These are phyloP conservation scores for Cactoblastis cactorum DNA, from an alignment of 2,888 invertebrate species.

Conservation along the genomic window DNA sequence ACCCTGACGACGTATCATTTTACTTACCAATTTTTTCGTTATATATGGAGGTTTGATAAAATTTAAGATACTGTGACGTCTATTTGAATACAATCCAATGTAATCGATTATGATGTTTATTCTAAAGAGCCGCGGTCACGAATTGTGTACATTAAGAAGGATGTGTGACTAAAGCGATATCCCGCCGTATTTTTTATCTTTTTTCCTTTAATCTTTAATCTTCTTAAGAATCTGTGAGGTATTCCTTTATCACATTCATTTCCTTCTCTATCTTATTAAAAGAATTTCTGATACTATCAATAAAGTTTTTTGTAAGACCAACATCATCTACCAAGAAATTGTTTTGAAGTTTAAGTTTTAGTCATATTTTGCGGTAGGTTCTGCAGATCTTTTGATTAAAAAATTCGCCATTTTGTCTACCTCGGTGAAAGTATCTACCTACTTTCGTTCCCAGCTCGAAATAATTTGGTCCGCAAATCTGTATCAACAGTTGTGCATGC, in stretches of 20 bases:
- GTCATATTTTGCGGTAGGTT: conserved; percentile 13
- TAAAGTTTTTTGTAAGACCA: background rate
- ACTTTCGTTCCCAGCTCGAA: conserved; percentile 54
- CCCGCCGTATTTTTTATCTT: conserved; percentile 12
- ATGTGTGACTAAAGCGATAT: conserved; percentile 18
- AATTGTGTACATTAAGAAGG: conserved; percentile 23
- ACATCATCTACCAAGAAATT: conserved; percentile 2
- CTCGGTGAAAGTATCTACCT: conserved; percentile 61
- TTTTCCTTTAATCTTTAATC: conserved; percentile 15
- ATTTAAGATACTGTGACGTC: conserved; percentile 10
- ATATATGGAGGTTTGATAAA: conserved; percentile 13
- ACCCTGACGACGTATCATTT: no score
- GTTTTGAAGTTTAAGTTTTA: background rate
- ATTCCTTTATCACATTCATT: conserved; percentile 18
- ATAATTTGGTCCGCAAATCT: conserved; percentile 59
- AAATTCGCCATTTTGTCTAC: conserved; percentile 36
- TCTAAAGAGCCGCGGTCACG: conserved; percentile 17
- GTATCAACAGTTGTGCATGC: conserved; percentile 56
- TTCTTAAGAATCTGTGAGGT: conserved; percentile 1
- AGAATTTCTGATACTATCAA: background rate
- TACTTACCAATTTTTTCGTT: background rate
- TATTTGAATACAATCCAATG: conserved; percentile 11
- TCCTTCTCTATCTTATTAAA: conserved; percentile 18
- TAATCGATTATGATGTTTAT: conserved; percentile 18
- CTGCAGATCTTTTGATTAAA: conserved; percentile 31